Conservation (phyloP, 2,888 invertebrate genomes). For the Hemicrepidius hirtus region DNA sequence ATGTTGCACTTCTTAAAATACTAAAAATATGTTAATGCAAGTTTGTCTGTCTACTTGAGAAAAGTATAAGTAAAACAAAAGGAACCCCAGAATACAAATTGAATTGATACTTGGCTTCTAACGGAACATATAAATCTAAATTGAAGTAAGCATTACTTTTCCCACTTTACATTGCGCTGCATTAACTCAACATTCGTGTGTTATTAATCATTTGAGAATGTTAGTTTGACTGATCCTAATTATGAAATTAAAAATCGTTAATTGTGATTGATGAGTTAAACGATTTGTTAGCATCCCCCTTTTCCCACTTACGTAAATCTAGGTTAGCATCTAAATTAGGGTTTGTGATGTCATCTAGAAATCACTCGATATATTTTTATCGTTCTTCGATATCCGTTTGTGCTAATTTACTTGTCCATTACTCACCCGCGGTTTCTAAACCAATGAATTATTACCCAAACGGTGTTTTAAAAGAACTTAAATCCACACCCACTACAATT, state of each 20-base stretch:
- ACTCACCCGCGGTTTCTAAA: background rate
- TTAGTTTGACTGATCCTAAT: background rate
- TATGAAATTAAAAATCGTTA: constrained; percentile 14
- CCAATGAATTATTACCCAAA: background rate
- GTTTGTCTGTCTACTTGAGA: too few species aligned
- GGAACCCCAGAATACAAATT: background rate
- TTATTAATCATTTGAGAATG: constrained; percentile 11
- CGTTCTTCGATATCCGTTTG: constrained; percentile 2
- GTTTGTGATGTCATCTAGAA: constrained; percentile 4
- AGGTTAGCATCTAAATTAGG: constrained; percentile 13
- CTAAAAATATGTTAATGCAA: too few species aligned
- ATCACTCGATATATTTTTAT: background rate
- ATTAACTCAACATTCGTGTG: background rate
- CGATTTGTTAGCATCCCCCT: constrained; percentile 11
- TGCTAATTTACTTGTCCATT: background rate
- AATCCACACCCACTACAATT: background rate
- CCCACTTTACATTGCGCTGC: constrained; percentile 1
- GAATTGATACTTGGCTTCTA: background rate
- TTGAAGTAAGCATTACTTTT: constrained; percentile 19
- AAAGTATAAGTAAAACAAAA: too few species aligned
- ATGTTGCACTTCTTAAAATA: too few species aligned
- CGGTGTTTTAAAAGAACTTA: background rate
- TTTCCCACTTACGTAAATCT: background rate
- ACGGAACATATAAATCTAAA: background rate
- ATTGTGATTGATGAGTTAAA: constrained; percentile 25